phyloP scores from a whole-genome alignment of 2,113 vertebrate genomes.

The Ceyx melanurus region DNA sequence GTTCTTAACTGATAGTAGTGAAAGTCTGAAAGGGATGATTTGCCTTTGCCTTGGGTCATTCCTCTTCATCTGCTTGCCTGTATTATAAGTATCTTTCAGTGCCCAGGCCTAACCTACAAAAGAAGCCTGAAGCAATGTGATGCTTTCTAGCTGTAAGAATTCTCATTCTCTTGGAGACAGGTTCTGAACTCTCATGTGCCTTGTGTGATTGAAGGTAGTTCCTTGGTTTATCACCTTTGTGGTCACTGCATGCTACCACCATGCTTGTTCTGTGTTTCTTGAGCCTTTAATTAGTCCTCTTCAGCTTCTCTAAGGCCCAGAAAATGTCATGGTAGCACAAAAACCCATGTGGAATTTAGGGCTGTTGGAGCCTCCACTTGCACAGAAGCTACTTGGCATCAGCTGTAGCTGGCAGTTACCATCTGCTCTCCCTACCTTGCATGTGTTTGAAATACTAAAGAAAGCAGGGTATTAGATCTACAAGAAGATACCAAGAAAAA shows the following conservation, averaged over 20 bases:
- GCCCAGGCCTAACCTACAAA: neutral
- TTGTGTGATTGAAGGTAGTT: neutral
- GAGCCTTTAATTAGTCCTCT: neutral
- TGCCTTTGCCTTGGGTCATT: neutral
- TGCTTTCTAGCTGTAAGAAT: neutral
- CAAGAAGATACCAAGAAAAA: neutral
- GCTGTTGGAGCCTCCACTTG: neutral
- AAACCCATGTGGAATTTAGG: neutral
- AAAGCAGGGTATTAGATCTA: neutral
- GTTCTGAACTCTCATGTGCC: neutral
- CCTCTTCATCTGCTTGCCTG: neutral
- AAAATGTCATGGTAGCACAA: neutral
- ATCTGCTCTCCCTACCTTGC: neutral
- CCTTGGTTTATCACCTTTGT: neutral
- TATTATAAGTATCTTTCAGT: accelerated
- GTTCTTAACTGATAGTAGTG: neutral
- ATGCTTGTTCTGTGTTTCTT: accelerated
- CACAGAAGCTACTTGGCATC: neutral
- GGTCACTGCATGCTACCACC: neutral
- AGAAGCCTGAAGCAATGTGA: neutral
- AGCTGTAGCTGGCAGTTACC: neutral
- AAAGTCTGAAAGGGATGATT: neutral
- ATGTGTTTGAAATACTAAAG: neutral
- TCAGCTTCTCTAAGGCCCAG: neutral
- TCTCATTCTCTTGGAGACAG: too few relatives aligned